Conservation (phyloP, 2,113 vertebrate genomes). For the Rhodinocichla rosea region DNA sequence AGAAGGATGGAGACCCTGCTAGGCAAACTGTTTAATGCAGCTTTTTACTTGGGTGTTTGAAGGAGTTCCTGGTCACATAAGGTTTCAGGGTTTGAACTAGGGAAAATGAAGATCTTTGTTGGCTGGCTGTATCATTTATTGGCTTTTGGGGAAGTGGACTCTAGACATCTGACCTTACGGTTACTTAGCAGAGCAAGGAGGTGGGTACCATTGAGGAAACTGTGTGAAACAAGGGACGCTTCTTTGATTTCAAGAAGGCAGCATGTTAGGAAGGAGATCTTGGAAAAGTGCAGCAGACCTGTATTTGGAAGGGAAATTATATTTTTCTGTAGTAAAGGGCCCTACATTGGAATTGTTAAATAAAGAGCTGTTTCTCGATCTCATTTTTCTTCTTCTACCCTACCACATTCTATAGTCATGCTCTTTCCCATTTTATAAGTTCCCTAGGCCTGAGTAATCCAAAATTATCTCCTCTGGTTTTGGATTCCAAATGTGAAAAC, state of each 20-base stretch:
- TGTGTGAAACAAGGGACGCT: neutral
- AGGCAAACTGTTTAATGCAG: neutral
- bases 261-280: neutral
- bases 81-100: neutral
- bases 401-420: neutral
- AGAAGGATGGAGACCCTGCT: neutral
- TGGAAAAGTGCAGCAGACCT: neutral
- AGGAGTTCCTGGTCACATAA: neutral
- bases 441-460: neutral
- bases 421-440: neutral
- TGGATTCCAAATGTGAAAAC: neutral
- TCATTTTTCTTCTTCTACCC: neutral
- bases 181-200: neutral
- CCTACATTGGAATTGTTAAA: neutral
- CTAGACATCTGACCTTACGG: neutral
- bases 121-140: neutral
- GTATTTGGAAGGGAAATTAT: neutral
- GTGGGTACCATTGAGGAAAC: neutral
- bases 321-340: neutral
- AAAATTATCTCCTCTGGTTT: neutral
- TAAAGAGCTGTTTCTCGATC: neutral
- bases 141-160: neutral
- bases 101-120: neutral
- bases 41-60: neutral
- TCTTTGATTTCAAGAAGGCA: neutral